These are phyloP conservation scores for Chymomyza costata DNA, from an alignment of 1,140 invertebrate genomes.

Conservation along the genomic window DNA sequence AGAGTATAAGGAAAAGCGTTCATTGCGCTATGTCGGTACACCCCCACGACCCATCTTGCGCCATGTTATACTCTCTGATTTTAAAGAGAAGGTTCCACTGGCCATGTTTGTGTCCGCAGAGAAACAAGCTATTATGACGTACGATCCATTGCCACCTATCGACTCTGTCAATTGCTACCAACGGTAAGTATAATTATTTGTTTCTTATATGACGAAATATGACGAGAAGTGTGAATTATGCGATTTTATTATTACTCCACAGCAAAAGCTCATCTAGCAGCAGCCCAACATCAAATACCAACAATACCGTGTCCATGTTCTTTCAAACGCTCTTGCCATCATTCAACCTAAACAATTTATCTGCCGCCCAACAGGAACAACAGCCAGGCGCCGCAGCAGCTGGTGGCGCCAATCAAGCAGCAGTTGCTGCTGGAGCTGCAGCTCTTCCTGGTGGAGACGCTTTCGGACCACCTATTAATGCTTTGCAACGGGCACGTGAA, in stretches of 20 bases:
- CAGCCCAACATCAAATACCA: slow-evolving; percentile 64
- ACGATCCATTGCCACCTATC: slow-evolving; percentile 87
- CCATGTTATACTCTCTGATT: slow-evolving; percentile 88
- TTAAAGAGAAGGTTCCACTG: slow-evolving; percentile 79
- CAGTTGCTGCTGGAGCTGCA: slow-evolving; percentile 17
- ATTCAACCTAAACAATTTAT: slow-evolving; percentile 76
- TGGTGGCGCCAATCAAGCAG: slow-evolving; percentile 9
- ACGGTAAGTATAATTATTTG: slow-evolving; percentile 44
- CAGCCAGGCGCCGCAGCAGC: slow-evolving; percentile 52
- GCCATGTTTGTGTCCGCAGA: slow-evolving; percentile 71
- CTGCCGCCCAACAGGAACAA: slow-evolving; percentile 31
- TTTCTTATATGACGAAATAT: not conserved
- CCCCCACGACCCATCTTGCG: slow-evolving; percentile 85
- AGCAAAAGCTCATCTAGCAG: slow-evolving; percentile 77
- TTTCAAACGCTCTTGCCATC: slow-evolving; percentile 82
- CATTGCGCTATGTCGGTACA: slow-evolving; percentile 61
- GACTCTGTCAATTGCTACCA: slow-evolving; percentile 86
- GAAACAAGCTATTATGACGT: slow-evolving; percentile 82
- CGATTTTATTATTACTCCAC: not conserved
- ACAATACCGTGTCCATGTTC: slow-evolving; percentile 78
- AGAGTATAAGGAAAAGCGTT: slow-evolving; percentile 80
- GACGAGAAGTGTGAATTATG: not conserved
- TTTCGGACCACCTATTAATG: no score
- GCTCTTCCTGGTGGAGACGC: slow-evolving; percentile 6
- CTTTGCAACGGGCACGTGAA: slow-evolving; percentile 17